phyloP scores from a whole-genome alignment of 2,113 vertebrate species.

The Zosterops borbonicus region DNA sequence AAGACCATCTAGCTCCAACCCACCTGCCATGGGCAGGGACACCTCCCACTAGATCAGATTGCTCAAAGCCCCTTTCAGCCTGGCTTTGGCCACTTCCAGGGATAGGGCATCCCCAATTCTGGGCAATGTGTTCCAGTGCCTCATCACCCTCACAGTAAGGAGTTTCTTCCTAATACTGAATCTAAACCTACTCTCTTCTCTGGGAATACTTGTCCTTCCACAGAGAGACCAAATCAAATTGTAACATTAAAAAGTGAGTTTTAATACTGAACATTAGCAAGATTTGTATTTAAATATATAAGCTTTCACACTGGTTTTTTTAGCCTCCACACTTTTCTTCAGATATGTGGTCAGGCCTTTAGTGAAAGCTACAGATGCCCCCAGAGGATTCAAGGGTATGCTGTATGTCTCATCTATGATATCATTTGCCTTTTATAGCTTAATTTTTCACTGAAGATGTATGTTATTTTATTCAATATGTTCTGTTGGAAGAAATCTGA shows the following conservation, averaged over 20 bases:
- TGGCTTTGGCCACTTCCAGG: not conserved
- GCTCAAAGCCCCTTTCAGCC: not conserved
- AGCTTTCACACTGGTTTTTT: not conserved
- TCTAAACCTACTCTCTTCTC: not conserved
- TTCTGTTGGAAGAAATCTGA: not conserved
- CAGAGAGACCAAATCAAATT: not conserved
- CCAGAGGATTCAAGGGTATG: not conserved
- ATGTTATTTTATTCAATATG: not conserved
- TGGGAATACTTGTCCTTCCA: not conserved
- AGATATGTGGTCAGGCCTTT: not conserved
- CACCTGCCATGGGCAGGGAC: not conserved
- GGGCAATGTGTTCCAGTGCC: not conserved
- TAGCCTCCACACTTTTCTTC: not conserved
- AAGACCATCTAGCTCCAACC: not conserved
- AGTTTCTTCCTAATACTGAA: not conserved
- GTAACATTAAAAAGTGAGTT: not conserved
- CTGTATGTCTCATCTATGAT: not conserved
- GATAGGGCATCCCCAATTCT: not conserved
- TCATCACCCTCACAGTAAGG: not conserved
- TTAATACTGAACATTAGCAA: not conserved
- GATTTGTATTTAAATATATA: not conserved
- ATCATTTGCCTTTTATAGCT: not conserved
- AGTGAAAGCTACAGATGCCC: not conserved
- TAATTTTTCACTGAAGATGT: not conserved
- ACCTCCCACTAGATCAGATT: not conserved